Conservation (phyloP, 2,888 invertebrate species). For the Dynastes maya region DNA sequence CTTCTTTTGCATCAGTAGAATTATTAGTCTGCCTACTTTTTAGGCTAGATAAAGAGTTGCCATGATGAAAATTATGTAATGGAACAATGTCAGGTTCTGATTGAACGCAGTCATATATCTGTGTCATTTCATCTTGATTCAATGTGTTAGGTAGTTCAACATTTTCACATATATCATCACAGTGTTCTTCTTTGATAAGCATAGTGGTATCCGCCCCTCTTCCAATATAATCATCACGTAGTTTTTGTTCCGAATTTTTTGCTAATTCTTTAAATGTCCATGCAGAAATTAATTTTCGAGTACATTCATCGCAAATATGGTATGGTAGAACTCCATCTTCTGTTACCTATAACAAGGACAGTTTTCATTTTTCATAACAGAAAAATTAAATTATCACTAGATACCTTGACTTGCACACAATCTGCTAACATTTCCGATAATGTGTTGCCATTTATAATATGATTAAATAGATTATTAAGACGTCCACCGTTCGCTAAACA, state of each 20-base stretch:
- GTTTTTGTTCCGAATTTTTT: not conserved
- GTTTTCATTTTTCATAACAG: not conserved
- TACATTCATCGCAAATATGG: not conserved
- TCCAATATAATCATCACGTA: not conserved
- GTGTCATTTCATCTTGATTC: too few species aligned
- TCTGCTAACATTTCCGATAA: not conserved
- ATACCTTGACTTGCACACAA: not conserved
- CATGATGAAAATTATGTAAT: not conserved
- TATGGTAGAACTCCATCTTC: not conserved
- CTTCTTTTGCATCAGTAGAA: too few species aligned
- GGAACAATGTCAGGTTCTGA: too few species aligned
- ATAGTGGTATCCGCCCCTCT: not conserved
- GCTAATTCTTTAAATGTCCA: not conserved
- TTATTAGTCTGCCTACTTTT: too few species aligned
- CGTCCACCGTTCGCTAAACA: not conserved
- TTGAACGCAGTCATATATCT: too few species aligned
- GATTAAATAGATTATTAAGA: not conserved
- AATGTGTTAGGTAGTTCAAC: not conserved
- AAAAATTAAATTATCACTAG: not conserved
- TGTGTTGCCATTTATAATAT: not conserved
- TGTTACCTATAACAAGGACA: not conserved
- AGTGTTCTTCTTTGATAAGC: not conserved
- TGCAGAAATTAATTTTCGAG: not conserved
- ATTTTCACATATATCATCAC: not conserved
- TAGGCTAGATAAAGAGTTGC: not conserved